Percentiles rank a stretch among this genome's conserved stretches.
Conservation (phyloP, 92 coral and sea anemone species). For the Galaxea fascicularis region DNA sequence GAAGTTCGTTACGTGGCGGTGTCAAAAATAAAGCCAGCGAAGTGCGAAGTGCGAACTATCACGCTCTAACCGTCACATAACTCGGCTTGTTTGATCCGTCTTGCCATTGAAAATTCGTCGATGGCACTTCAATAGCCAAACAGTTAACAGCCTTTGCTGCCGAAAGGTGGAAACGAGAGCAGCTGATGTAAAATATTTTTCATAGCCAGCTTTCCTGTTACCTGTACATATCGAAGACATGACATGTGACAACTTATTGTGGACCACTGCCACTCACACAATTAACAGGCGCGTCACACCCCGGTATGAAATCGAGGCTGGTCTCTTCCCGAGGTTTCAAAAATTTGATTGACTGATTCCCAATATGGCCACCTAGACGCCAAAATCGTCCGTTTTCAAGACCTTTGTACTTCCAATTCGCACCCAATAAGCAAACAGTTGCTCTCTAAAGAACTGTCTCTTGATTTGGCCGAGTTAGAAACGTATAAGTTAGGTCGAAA, state of each 20-base stretch:
- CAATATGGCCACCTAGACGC: constrained; percentile 92
- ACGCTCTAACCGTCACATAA: constrained; percentile 55
- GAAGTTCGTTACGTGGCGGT: constrained; percentile 29
- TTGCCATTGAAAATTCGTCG: background rate
- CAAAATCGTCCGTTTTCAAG: constrained; percentile 72
- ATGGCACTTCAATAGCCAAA: background rate
- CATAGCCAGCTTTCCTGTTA: constrained; percentile 45
- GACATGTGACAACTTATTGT: constrained; percentile 51
- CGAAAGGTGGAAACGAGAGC: background rate
- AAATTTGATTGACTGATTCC: constrained; percentile 91
- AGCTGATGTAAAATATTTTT: constrained; percentile 31
- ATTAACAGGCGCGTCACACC: constrained; percentile 59
- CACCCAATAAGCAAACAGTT: constrained; percentile 59
- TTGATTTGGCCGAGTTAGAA: constrained; percentile 56
- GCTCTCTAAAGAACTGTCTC: constrained; percentile 38
- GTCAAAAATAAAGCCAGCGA: constrained; percentile 19
- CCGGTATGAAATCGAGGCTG: constrained; percentile 75
- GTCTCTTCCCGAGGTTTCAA: constrained; percentile 72
- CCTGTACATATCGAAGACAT: constrained; percentile 29
- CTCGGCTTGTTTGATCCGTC: constrained; percentile 10
- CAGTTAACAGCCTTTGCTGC: background rate
- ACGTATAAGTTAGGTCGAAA: constrained; percentile 40
- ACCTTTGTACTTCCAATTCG: constrained; percentile 65
- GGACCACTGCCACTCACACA: constrained; percentile 41
- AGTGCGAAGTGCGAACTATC: constrained; percentile 27